Evolutionary conservation across 2,797 vertebrate genomes (phyloP).

Genomic region (Salmo trutta): DNA sequence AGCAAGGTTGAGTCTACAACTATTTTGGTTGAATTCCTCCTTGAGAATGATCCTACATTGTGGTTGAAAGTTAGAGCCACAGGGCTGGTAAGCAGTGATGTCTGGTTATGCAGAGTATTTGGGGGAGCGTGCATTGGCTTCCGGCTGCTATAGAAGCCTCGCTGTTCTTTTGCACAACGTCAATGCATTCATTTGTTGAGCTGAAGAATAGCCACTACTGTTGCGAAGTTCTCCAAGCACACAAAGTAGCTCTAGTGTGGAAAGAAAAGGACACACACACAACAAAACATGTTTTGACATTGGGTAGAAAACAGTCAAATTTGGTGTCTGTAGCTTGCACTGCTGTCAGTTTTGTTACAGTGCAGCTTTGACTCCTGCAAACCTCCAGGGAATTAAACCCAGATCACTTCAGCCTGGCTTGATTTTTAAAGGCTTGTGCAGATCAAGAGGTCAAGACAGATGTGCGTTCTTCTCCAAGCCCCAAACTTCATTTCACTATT

Average conservation of each 20-base stretch:
- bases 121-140: slow-evolving; percentile 53
- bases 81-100: slow-evolving; percentile 41
- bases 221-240: slow-evolving; percentile 39
- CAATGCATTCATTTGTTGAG: slow-evolving; percentile 64
- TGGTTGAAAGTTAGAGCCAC: slow-evolving; percentile 30
- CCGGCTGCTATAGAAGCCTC: slow-evolving; percentile 60
- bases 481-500: not conserved
- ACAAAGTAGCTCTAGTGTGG: slow-evolving; percentile 45
- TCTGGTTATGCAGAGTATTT: slow-evolving; percentile 10
- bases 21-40: slow-evolving; percentile 31
- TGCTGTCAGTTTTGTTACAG: too few relatives aligned
- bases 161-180: slow-evolving; percentile 63
- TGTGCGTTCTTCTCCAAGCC: not conserved
- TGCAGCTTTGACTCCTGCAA: too few relatives aligned
- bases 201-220: slow-evolving; percentile 60
- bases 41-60: slow-evolving; percentile 14
- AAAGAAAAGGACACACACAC: slow-evolving; percentile 53
- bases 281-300: slow-evolving; percentile 40
- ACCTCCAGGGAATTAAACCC: too few relatives aligned
- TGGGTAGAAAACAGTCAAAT: slow-evolving; percentile 10
- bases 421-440: not conserved
- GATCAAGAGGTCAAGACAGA: not conserved
- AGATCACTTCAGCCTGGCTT: not conserved
- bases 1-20: not conserved
- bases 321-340: too few relatives aligned